Evolutionary conservation across 2,113 vertebrate genomes (phyloP).

Genomic region (Pithys albifrons): DNA sequence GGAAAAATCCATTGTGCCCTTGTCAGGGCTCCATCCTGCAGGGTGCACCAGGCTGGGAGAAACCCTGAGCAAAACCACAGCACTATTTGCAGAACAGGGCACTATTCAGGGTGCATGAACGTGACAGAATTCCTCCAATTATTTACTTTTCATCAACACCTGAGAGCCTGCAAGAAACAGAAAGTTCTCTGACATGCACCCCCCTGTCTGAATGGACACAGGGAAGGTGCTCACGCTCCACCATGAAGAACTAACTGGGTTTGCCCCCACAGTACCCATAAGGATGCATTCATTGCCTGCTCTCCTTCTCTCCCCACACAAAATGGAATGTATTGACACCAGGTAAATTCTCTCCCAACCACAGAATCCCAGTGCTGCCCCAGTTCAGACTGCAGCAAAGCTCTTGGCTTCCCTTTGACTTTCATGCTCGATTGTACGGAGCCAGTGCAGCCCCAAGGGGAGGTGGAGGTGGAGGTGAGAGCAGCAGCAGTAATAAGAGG

Average conservation of each 20-base stretch:
- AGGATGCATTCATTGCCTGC: slow-evolving; percentile 34
- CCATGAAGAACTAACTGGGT: neutral
- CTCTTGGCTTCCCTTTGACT: neutral
- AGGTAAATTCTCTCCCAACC: slow-evolving; percentile 32
- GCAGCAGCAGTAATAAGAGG: neutral
- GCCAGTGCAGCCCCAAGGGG: slow-evolving; percentile 18
- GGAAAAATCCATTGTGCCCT: neutral
- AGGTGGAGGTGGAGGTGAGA: slow-evolving; percentile 35
- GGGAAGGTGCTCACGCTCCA: neutral
- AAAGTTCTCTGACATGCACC: neutral
- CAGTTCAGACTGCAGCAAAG: slow-evolving; percentile 23
- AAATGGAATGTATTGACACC: slow-evolving; percentile 27
- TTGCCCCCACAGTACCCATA: neutral
- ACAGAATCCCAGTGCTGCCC: slow-evolving; percentile 27
- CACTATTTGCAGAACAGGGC: slow-evolving; percentile 19
- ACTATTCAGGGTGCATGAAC: neutral
- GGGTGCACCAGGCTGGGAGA: fast-evolving
- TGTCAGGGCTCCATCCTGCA: neutral
- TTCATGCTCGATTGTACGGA: neutral
- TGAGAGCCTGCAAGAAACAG: neutral
- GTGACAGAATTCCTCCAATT: slow-evolving; percentile 24
- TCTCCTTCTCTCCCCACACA: neutral
- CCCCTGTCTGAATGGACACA: neutral
- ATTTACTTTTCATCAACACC: slow-evolving; percentile 31
- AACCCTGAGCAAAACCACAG: slow-evolving; percentile 8